These are phyloP conservation scores for Drosophila affinis DNA, from an alignment of 2,888 invertebrate genomes.

Conservation along the genomic window DNA sequence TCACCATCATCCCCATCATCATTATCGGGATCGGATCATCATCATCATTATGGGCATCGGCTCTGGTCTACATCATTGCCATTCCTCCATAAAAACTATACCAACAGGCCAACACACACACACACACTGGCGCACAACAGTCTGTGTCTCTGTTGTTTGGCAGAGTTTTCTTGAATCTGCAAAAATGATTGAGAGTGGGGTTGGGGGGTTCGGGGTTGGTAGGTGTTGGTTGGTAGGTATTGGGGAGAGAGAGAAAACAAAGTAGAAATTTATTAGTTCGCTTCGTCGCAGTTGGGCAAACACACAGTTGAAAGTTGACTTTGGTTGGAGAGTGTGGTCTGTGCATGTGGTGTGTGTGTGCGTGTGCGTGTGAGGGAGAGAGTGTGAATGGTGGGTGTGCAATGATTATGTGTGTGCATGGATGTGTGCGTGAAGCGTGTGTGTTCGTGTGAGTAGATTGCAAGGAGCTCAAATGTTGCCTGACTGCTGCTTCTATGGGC, in stretches of 20 bases:
- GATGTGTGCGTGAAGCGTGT: constrained; percentile 14
- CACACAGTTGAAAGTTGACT: constrained; percentile 63
- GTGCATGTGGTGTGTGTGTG: constrained; percentile 23
- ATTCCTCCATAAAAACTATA: constrained; percentile 34
- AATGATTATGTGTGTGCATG: constrained; percentile 21
- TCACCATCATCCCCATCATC: constrained; percentile 49
- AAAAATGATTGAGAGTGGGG: constrained; percentile 66
- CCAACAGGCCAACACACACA: constrained; percentile 40
- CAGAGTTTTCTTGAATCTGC: constrained; percentile 59
- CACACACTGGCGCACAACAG: constrained; percentile 48
- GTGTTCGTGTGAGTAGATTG: constrained; percentile 38
- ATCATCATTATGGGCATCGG: constrained; percentile 42
- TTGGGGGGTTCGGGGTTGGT: not conserved
- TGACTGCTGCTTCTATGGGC: constrained; percentile 1
- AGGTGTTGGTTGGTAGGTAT: not conserved
- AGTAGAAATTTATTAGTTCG: constrained; percentile 78
- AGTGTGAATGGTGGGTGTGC: constrained; percentile 37
- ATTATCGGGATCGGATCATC: constrained; percentile 24
- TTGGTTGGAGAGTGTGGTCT: constrained; percentile 30
- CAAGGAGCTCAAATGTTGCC: constrained; percentile 29
- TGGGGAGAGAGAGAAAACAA: constrained; percentile 51
- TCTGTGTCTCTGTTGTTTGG: constrained; percentile 30
- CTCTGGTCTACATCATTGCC: constrained; percentile 60
- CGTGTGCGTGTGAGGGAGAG: constrained; percentile 14
- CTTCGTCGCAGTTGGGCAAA: constrained; percentile 75